phyloP scores from a whole-genome alignment of 2,797 vertebrate genomes.

The Vipera ursinii region DNA sequence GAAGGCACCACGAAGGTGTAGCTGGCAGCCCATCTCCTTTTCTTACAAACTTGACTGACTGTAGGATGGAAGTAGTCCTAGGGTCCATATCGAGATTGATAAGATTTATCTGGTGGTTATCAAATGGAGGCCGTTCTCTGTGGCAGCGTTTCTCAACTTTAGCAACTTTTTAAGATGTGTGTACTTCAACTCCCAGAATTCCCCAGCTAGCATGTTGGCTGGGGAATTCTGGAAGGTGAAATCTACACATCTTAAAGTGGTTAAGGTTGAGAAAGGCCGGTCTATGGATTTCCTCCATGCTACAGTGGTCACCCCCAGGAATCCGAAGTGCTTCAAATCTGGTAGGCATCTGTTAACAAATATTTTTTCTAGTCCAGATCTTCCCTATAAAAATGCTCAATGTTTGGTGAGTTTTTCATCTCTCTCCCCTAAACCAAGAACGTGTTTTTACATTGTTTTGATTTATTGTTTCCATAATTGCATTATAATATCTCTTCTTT shows the following conservation, averaged over 20 bases:
- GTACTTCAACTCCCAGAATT: no score
- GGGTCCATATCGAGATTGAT: neutral
- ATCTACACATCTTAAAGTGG: neutral
- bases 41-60: neutral
- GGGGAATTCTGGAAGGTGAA: neutral
- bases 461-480: neutral
- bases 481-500: neutral
- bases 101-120: neutral
- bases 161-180: no score
- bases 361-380: neutral
- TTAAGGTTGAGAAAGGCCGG: neutral
- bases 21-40: neutral
- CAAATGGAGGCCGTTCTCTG: neutral
- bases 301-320: neutral
- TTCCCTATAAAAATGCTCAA: neutral
- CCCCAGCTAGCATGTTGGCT: neutral
- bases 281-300: neutral
- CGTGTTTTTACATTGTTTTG: neutral
- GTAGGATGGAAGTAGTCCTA: neutral
- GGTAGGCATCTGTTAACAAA: neutral
- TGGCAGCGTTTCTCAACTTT: no score
- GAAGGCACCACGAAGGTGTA: neutral
- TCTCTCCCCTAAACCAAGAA: neutral
- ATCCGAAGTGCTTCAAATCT: neutral
- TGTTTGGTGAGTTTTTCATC: neutral